phyloP scores from a whole-genome alignment of 1,140 invertebrate genomes.

The Tribolium madens region DNA sequence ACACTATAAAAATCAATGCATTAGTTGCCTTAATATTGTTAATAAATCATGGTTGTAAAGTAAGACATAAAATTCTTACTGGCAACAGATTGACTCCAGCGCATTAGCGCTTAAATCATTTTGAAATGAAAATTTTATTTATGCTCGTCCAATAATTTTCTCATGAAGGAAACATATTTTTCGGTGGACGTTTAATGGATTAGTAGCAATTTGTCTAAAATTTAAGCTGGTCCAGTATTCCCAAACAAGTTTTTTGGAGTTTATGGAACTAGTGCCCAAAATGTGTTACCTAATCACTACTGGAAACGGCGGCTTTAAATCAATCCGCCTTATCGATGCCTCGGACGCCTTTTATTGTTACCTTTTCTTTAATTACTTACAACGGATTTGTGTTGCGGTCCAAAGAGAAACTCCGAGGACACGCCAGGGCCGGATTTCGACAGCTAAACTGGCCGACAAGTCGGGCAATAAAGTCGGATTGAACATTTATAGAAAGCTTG shows the following conservation, averaged over 20 bases:
- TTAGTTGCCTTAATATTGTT: conserved; percentile 40
- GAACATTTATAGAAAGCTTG: conserved; percentile 57
- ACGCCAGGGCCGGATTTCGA: conserved; percentile 11
- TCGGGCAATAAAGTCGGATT: conserved; percentile 53
- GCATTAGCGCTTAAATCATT: conserved; percentile 26
- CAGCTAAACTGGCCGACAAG: conserved; percentile 45
- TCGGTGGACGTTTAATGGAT: conserved; percentile 31
- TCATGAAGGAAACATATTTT: conserved; percentile 14
- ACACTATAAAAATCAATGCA: conserved; percentile 45
- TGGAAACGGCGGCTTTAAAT: conserved; percentile 56
- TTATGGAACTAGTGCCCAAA: conserved; percentile 23
- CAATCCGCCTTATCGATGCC: conserved; percentile 56
- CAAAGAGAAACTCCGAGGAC: neutral
- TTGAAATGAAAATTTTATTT: conserved; percentile 37
- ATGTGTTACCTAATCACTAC: conserved; percentile 58
- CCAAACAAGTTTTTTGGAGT: conserved; percentile 2
- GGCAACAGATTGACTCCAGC: conserved; percentile 17
- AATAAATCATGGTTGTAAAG: conserved; percentile 40
- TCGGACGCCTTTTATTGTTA: conserved; percentile 58
- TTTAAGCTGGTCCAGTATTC: neutral
- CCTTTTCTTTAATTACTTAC: conserved; percentile 60
- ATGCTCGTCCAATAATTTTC: conserved; percentile 14
- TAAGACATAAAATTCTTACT: conserved; percentile 43
- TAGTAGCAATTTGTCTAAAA: conserved; percentile 21
- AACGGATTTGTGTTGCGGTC: conserved; percentile 45